phyloP scores from a whole-genome alignment of 2,797 vertebrate genomes.

The Coregonus sp. region DNA sequence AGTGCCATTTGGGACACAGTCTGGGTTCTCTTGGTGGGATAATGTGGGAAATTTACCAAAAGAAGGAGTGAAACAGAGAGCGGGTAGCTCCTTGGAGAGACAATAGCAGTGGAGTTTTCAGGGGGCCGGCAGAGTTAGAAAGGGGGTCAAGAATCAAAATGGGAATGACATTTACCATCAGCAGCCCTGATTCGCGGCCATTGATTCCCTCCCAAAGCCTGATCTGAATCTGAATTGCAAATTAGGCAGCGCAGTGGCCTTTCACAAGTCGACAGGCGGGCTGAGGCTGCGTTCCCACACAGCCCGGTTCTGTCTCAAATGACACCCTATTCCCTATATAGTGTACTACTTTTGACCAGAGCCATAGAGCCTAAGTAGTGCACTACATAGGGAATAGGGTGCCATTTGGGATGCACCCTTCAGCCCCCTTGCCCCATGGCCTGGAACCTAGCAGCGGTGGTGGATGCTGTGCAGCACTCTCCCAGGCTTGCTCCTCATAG shows the following conservation, averaged over 20 bases:
- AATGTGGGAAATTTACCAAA: conserved; percentile 41
- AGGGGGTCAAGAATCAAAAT: conserved; percentile 75
- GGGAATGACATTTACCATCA: conserved; percentile 76
- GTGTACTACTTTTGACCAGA: too few relatives aligned
- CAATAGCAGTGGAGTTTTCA: conserved; percentile 41
- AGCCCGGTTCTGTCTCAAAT: conserved; percentile 7
- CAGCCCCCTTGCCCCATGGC: conserved; percentile 14
- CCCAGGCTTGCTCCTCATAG: conserved; percentile 48
- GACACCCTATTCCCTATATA: background rate
- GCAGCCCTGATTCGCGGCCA: conserved; percentile 56
- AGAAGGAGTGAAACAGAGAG: conserved; percentile 22
- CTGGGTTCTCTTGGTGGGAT: background rate
- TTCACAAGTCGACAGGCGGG: conserved; percentile 66
- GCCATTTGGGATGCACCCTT: background rate
- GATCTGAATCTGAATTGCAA: conserved; percentile 72
- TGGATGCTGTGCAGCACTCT: conserved; percentile 38
- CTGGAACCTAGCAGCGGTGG: conserved; percentile 35
- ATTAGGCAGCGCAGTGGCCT: conserved; percentile 57
- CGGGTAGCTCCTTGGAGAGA: conserved; percentile 34
- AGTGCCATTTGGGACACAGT: background rate
- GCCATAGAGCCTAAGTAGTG: background rate
- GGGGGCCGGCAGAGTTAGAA: conserved; percentile 17
- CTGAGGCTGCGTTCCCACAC: conserved; percentile 70
- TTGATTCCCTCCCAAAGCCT: conserved; percentile 58
- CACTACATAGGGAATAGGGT: background rate